Base-by-base conservation (phyloP, 2,888 invertebrate species). In the Limenitis arthemis region DNA sequence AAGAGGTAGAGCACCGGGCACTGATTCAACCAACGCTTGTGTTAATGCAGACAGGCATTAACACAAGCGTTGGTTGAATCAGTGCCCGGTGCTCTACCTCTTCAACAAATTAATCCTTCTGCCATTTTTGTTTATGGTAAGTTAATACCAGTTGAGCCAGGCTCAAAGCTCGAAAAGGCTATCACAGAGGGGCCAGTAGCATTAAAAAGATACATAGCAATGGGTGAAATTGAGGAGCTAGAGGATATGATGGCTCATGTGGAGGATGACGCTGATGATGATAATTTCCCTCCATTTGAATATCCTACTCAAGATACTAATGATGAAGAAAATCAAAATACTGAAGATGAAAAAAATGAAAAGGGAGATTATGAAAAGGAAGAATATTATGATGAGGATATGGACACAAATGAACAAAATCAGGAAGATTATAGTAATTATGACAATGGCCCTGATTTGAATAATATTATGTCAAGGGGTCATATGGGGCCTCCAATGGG, bases 111-210 rank as follows among this genome's bases (percentile, higher is more conserved):
- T 49, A 89, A 91, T 63, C 93, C 94, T 9, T 91, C 93, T 61
- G 94, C 94, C 3, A 92, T 95, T 66, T 91, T 93, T 62, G 89
- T 94, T 52, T 94, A 94, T 76, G 94, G 94, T n/a, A 94, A 93
- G 86, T 84, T 94, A 56, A 90, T 95, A 61, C 88, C 92, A 34
- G 93, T 95, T 9, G 92, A 92, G 78, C 83, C 93, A 43, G 94
- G 93, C 34, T 93, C 94, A 8, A 91, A 91, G 68, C 74, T 95
- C 47, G 92, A 93, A 65, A 89, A 90, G 60, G 94, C 92, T 6
- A 93, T 95, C 60, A 85, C 90, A 11, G 93, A 94, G 65, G 95
- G 95, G 6, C 91, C 92, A 9, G 89, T 93, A 47, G 91, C 93
- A 39, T 83, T 95, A 20, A 93, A 93, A 68, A 92, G 91, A 68